Base-by-base conservation (phyloP, 2,113 vertebrate species). In the Austrofundulus limnaeus region DNA sequence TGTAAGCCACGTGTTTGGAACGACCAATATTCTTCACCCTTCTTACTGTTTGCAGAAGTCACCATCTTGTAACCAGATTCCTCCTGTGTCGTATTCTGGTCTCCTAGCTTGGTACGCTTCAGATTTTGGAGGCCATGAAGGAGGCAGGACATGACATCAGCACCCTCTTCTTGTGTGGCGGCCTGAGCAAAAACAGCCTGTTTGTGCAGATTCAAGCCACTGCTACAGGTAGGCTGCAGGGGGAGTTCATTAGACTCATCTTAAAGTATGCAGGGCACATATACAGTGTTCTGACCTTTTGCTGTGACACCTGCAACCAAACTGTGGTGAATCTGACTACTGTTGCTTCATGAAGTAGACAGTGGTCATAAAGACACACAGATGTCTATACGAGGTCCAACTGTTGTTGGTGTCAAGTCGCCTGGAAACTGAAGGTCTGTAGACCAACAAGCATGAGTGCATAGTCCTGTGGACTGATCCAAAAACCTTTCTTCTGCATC, bases 171-270 rank as follows among this genome's bases (percentile, higher is more conserved):
- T 86, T 99, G 65, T 98, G 96, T 2, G 97, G 96, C 2, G 97
- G 97, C 6, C 89, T 98, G 80, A 98, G 97, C 92, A 99, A 98
- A 90, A 99, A 98, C 61, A 62, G 91, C 2, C 91, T 99, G 65
- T 98, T 95, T 74, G 95, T 98, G 46, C 94, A 96, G 87, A 93
- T 94, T 85, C 96, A 98, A 0, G 94, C 96, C 1, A 96, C 96
- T 62, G 90, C 95, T 48, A 94, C 94, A 53, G 96, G 96, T 99
- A 70, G 0, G 14, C 17, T 12, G 7, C 38, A 21, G 20, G 15
- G 12, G 11, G 53, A 43, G 7, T 8, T 15, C 39, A 6, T 4
- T 4, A 15, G 20, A 25, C 23, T 41, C 53, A 20, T 10, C 31
- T 9, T 34, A 10, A 34, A 34, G 10, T 34, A 34, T 34, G 4